Conservation (phyloP, 2,888 invertebrate species). For the Oxytorus armatus region DNA sequence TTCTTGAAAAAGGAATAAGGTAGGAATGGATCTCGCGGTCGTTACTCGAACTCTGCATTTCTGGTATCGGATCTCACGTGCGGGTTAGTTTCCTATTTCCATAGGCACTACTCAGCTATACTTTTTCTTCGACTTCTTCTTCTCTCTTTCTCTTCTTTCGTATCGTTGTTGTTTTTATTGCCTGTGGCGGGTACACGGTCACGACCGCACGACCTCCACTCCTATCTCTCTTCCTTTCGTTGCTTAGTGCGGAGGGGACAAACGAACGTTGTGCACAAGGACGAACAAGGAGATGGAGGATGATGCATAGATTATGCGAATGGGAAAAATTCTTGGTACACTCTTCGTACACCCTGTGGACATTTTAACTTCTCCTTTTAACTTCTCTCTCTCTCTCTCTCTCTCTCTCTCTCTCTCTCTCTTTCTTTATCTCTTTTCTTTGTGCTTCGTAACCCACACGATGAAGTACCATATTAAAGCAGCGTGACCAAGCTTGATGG, state of each 20-base stretch:
- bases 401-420: not conserved
- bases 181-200: too few species aligned
- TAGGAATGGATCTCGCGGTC: too few species aligned
- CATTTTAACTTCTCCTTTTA: constrained; percentile 19
- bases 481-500: not conserved
- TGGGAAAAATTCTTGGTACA: constrained; percentile 57
- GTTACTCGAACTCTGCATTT: not conserved
- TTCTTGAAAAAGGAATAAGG: too few species aligned
- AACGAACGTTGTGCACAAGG: constrained; percentile 17
- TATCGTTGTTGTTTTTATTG: not conserved
- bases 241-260: not conserved
- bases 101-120: not conserved
- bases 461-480: constrained; percentile 5
- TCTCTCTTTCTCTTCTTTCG: not conserved
- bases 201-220: too few species aligned
- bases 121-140: too few species aligned
- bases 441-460: too few species aligned
- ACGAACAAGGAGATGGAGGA: constrained; percentile 18
- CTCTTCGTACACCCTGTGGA: constrained; percentile 29
- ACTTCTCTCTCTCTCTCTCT: not conserved
- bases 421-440: too few species aligned
- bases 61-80: too few species aligned
- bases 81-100: too few species aligned
- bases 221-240: not conserved
- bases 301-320: constrained; percentile 54